Evolutionary conservation across 35 echinoderm and acorn worm species (phyloP), one percentile per base, ranked within the genome.

Genomic region (Holothuria glaberrima): DNA sequence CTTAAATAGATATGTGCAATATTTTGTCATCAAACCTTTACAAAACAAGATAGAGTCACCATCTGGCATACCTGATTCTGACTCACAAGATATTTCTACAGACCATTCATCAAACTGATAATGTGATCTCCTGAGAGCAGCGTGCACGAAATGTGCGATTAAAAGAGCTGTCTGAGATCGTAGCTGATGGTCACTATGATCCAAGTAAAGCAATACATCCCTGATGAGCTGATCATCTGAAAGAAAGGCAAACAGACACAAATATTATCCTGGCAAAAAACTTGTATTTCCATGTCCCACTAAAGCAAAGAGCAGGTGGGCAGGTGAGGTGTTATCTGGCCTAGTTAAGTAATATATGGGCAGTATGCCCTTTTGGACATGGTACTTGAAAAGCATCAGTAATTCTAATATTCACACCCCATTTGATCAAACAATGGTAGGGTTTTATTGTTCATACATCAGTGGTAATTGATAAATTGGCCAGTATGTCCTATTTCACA

Each of bases 181-280:
- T 27, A 99, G 87, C 70, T 99, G 97, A 56, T 88, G 97, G 66
- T 99, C 97, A 25, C 63, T 80, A 73, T 99, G 97, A 61, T 57
- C 89, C 25, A 89, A 54, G 62, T 93, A 99, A 4, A 95, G 73
- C 5, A 95, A 60, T 12, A 99, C 69, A 82, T 99, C 97, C 46
- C 97, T 87, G 26, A 95, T 68, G 28, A 82, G 88, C 66, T 99
- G 97, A 59, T 99, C 93, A 46, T 90, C 96, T 94, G 68, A 21
- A 74, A 54, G 13, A 54, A 9, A 54, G 13, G 13, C 5, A 54
- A 0, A 54, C 50, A 54, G 10, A 54, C 16, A 41, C 16, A 54
- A 2, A 54, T 9, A 54, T 54, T 12, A 9, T 9, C 12, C 5
- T 54, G 50, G 10, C 12, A 5, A 54, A 17, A 14, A 54, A 9